A percentile compares a stretch with the other conserved stretches of the same genome.
Conservation (phyloP, 1,140 invertebrate genomes). For the Anoplolepis gracilipes region DNA sequence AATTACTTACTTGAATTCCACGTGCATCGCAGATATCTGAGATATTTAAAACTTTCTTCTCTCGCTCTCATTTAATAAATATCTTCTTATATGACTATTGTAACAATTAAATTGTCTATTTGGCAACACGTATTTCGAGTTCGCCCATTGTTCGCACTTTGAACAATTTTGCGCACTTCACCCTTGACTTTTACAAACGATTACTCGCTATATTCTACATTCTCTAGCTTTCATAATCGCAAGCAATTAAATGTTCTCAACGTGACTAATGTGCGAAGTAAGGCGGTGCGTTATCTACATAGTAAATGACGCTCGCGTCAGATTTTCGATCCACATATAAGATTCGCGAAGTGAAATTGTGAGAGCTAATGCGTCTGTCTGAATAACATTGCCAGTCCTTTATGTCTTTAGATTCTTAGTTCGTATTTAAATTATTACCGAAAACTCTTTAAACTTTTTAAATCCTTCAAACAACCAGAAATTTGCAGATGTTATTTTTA, state of each 20-base stretch:
- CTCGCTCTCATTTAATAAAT: constrained; percentile 1
- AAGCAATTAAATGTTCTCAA: constrained; percentile 61
- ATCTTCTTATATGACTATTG: not conserved
- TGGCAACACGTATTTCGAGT: constrained; percentile 1
- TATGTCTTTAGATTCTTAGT: constrained; percentile 22
- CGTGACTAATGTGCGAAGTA: constrained; percentile 34
- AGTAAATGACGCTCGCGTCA: constrained; percentile 14
- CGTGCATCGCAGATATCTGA: constrained; percentile 16
- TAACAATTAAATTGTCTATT: constrained; percentile 19
- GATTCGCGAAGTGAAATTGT: constrained; percentile 42
- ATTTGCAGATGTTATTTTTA: constrained; percentile 34
- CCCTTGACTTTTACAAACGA: constrained; percentile 48
- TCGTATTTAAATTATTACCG: constrained; percentile 30
- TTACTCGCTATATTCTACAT: constrained; percentile 47
- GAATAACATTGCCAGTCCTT: constrained; percentile 26
- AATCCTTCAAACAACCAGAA: not conserved
- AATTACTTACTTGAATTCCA: constrained; percentile 53
- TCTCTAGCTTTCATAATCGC: constrained; percentile 58
- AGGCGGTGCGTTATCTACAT: constrained; percentile 22
- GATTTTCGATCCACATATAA: constrained; percentile 58
- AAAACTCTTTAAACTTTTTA: constrained; percentile 14
- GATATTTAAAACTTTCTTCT: constrained; percentile 35
- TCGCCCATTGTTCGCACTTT: not conserved
- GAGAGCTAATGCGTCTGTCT: constrained; percentile 46
- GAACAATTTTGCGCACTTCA: constrained; percentile 16